These are phyloP conservation scores for Poliocrania exsul DNA, from an alignment of 2,797 vertebrate species.

Conservation along the genomic window DNA sequence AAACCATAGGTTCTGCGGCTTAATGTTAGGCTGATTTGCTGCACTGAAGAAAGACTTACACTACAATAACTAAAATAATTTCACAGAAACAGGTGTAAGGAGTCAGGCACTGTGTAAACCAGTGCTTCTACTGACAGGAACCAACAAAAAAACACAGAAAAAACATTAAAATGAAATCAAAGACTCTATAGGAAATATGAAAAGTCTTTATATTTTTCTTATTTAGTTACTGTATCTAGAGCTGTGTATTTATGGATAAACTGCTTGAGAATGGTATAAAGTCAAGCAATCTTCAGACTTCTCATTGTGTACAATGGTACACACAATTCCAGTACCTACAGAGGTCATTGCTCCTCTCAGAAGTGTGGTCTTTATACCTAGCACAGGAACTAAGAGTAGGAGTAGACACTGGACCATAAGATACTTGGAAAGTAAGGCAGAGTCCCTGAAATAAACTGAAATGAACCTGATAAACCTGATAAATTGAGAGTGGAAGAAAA, in stretches of 20 bases:
- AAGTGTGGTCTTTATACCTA: background rate
- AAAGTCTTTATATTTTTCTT: background rate
- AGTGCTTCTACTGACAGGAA: background rate
- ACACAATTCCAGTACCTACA: background rate
- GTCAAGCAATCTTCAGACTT: background rate
- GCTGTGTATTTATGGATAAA: background rate
- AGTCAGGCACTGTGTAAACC: background rate
- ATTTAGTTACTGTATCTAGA: background rate
- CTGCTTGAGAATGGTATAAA: background rate
- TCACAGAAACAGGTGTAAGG: background rate
- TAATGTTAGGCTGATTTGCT: background rate
- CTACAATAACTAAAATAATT: background rate
- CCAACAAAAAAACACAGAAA: background rate
- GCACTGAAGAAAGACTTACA: background rate
- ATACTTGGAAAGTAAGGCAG: background rate
- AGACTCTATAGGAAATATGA: accelerated
- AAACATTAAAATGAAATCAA: background rate
- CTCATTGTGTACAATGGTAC: background rate
- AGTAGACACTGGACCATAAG: background rate
- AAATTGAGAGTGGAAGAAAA: background rate
- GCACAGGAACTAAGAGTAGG: background rate
- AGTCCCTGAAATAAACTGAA: background rate
- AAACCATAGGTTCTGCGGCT: background rate
- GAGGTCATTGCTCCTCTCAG: background rate
- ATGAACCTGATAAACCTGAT: background rate